Conservation (phyloP, 2,797 vertebrate genomes). For the Nannoperca australis region DNA sequence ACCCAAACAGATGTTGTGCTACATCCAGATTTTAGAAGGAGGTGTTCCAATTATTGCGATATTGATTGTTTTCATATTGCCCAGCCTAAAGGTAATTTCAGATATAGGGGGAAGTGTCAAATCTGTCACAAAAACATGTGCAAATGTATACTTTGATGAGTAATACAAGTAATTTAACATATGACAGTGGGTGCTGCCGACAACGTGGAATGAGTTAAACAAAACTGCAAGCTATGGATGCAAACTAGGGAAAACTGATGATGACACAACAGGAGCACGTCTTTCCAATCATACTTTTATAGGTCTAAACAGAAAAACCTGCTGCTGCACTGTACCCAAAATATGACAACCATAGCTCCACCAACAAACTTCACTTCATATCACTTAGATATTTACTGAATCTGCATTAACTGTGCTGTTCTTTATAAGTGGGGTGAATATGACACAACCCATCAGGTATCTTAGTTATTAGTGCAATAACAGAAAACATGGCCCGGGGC, state of each 20-base stretch:
- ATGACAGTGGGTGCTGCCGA: constrained; percentile 6
- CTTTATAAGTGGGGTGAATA: constrained; percentile 10
- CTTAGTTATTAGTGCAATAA: constrained; percentile 47
- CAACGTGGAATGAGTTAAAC: constrained; percentile 44
- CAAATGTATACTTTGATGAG: not conserved
- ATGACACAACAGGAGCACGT: constrained; percentile 26
- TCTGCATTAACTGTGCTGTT: not conserved
- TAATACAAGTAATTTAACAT: not conserved
- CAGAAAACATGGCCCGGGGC: constrained; percentile 71
- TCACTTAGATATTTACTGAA: not conserved
- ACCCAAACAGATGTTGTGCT: constrained; percentile 10
- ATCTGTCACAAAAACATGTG: not conserved
- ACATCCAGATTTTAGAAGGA: not conserved
- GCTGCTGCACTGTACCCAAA: constrained; percentile 2
- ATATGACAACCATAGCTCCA: not conserved
- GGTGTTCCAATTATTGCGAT: constrained; percentile 8
- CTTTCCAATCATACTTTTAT: constrained; percentile 36
- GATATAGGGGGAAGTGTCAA: not conserved
- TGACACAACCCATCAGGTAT: constrained; percentile 64
- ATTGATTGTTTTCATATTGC: not conserved
- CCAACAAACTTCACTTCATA: no score
- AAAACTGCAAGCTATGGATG: constrained; percentile 54
- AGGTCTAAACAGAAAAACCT: constrained; percentile 3
- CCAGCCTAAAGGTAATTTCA: not conserved
- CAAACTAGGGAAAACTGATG: constrained; percentile 50